Evolutionary conservation across 2,797 vertebrate species (phyloP), one percentile per base, ranked within the genome.

Genomic region (Acipenser ruthenus): DNA sequence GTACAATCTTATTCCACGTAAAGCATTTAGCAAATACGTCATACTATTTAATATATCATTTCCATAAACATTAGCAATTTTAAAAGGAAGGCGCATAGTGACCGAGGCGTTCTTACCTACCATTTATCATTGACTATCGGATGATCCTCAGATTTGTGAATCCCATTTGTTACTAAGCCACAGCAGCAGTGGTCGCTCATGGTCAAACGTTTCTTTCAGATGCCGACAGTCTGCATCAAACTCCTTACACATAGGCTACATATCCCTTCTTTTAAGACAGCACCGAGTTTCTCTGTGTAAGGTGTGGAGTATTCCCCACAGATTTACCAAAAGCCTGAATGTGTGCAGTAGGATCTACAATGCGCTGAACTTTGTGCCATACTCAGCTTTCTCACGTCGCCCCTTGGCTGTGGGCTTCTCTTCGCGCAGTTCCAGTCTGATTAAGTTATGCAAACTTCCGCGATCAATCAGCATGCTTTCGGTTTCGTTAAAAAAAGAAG

Each of bases 111-210:
- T 58, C 53, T 10, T 55, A 73, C 83, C 73, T 73, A 89, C 88
- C 89, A 89, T 90, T 89, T 84, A 87, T 86, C 86, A 86, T 80
- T 74, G 77, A 81, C 72, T 82, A 73, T 67, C 60, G 76, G 77
- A 58, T 79, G 79, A 75, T 69, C 82, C 67, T 82, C 79, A 77
- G 65, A 74, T 68, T 69, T 77, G 69, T 65, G 74, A 78, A 81
- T 70, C 70, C 79, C 79, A 83, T 70, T 65, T 67, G 68, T 68
- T 74, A 55, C 59, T 49, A 74, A 69, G 67, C 50, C 61, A 72
- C 70, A 69, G 72, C 74, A 73, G 47, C 63, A 10, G 23, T 69
- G 56, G 47, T 65, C 15, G 64, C 67, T 75, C 68, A 73, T 69
- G 72, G 65, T 70, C 68, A 60, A 18, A 53, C 65, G 60, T 37